Evolutionary conservation across 2,888 invertebrate genomes (phyloP).

Genomic region (Calameuta idolon): DNA sequence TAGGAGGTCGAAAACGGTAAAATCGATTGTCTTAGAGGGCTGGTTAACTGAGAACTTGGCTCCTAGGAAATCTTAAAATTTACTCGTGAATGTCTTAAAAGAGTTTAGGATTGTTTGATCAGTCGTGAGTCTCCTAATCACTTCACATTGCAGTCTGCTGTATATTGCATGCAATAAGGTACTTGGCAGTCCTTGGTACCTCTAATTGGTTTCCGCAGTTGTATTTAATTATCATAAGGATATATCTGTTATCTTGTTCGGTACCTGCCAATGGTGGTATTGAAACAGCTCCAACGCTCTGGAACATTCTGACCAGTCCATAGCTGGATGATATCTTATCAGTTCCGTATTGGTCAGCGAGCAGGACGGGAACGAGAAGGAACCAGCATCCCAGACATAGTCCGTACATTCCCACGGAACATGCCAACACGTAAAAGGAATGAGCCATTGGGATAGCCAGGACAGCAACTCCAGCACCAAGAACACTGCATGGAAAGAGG

Average conservation of each 20-base stretch:
- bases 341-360: slow-evolving; percentile 81
- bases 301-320: slow-evolving; percentile 81
- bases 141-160: neutral
- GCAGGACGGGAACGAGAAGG: slow-evolving; percentile 78
- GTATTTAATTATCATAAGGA: neutral
- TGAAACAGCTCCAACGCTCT: slow-evolving; percentile 79
- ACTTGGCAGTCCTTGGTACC: neutral
- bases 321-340: slow-evolving; percentile 82
- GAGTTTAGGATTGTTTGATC: neutral
- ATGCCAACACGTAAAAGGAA: slow-evolving; percentile 75
- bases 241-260: neutral
- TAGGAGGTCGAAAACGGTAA: neutral
- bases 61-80: neutral
- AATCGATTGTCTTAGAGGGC: neutral
- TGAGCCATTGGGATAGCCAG: slow-evolving; percentile 75
- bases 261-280: slow-evolving; percentile 79
- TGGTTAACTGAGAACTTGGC: neutral
- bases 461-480: slow-evolving; percentile 78
- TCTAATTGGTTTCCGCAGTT: neutral
- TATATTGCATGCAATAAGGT: neutral
- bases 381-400: slow-evolving; percentile 83
- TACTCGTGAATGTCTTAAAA: neutral
- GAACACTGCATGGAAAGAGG: slow-evolving; percentile 69
- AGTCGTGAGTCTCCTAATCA: neutral
- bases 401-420: slow-evolving; percentile 77